Percentiles rank a stretch among this genome's conserved stretches.
phyloP scores from a whole-genome alignment of 2,888 invertebrate genomes.

The Coecobrya sp. region DNA sequence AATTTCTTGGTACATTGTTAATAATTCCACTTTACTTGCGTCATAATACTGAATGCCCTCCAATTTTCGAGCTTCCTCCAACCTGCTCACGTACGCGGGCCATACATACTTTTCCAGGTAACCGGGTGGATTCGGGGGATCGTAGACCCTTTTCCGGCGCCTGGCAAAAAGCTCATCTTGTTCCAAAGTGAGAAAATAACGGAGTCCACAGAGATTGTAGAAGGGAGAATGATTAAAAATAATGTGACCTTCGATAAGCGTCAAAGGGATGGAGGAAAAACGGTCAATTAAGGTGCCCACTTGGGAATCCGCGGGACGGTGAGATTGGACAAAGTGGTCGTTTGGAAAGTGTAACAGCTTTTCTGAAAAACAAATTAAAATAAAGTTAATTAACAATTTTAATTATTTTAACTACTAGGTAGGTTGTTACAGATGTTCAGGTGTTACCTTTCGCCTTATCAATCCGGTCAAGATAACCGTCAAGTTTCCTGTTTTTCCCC shows the following conservation, averaged over 20 bases:
- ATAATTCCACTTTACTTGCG: constrained; percentile 70
- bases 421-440: no score
- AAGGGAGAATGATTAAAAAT: constrained; percentile 92
- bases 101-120: constrained; percentile 97
- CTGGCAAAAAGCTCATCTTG: constrained; percentile 91
- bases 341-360: constrained; percentile 66
- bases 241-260: constrained; percentile 93
- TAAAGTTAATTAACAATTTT: no score
- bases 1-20: constrained; percentile 59
- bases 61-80: constrained; percentile 85
- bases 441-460: no score
- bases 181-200: constrained; percentile 92
- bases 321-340: constrained; percentile 46
- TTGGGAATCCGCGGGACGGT: constrained; percentile 37
- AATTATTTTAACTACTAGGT: no score
- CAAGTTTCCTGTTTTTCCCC: no score
- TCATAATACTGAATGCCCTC: constrained; percentile 66
- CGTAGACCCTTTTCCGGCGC: constrained; percentile 91
- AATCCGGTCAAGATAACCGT: no score
- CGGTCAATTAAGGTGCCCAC: background rate
- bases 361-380: constrained; percentile 25
- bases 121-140: constrained; percentile 95
- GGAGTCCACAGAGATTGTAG: constrained; percentile 91
- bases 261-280: constrained; percentile 87
- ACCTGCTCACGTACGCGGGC: constrained; percentile 92